Evolutionary conservation across 2,797 vertebrate genomes (phyloP).

Genomic region (Discoglossus pictus): DNA sequence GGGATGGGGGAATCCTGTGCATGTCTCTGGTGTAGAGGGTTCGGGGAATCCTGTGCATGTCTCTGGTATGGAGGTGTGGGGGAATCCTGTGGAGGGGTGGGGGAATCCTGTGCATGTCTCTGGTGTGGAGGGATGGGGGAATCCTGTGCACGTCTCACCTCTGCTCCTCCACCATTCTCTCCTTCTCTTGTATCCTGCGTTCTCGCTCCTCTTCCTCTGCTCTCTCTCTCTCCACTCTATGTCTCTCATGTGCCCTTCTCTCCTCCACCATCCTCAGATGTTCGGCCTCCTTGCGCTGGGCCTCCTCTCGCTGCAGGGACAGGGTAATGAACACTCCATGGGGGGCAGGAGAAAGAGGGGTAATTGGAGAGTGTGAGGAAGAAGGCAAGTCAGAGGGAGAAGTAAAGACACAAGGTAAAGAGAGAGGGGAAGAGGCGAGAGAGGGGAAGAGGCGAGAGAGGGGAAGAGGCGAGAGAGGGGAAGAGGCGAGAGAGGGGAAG

Average conservation of each 20-base stretch:
- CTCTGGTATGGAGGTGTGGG: not conserved
- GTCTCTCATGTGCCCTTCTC: conserved; percentile 52
- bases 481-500: not conserved
- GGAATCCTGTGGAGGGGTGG: not conserved
- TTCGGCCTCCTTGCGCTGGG: conserved; percentile 57
- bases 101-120: fast-evolving
- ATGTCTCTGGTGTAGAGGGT: too few relatives aligned
- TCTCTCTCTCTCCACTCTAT: conserved; percentile 56
- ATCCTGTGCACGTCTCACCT: conserved; percentile 35
- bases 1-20: too few relatives aligned
- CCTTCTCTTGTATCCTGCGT: conserved; percentile 52
- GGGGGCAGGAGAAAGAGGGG: not conserved
- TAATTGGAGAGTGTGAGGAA: not conserved
- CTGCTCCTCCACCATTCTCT: conserved; percentile 56
- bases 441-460: not conserved
- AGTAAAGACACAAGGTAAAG: not conserved
- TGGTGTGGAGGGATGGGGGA: fast-evolving
- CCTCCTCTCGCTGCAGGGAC: conserved; percentile 57
- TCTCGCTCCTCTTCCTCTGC: conserved; percentile 54
- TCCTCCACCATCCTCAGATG: conserved; percentile 54
- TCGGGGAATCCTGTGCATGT: not conserved
- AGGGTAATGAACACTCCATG: not conserved
- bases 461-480: not conserved
- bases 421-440: not conserved
- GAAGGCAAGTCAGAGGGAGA: conserved; percentile 1